These are phyloP conservation scores for Gisinianus flammeolus DNA, from an alignment of 2,888 invertebrate species.

Conservation along the genomic window DNA sequence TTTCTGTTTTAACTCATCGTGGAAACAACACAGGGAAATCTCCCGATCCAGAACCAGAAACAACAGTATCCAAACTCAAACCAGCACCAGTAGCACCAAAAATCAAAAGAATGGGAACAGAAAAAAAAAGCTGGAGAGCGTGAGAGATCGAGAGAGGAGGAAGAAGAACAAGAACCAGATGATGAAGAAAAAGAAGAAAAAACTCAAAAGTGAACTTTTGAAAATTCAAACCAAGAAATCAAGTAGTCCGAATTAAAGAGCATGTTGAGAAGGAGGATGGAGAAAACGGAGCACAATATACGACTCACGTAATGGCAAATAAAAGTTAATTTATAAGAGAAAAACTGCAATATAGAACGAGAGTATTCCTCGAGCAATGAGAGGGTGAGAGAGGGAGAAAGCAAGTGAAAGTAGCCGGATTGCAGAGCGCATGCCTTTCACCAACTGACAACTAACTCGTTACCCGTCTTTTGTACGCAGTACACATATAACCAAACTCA, in stretches of 20 bases:
- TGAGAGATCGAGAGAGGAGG: not conserved
- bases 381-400: not conserved
- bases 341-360: slow-evolving; percentile 13
- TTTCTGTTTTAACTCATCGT: not conserved
- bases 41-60: not conserved
- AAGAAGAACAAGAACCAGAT: not conserved
- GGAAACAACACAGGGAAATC: not conserved
- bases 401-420: not conserved
- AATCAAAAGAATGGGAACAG: not conserved
- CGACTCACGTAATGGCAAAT: slow-evolving; percentile 17
- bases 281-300: slow-evolving; percentile 4
- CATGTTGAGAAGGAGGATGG: slow-evolving; percentile 1
- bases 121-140: not conserved
- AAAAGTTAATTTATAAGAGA: slow-evolving; percentile 16
- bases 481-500: not conserved
- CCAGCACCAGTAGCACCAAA: not conserved
- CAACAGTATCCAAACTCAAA: not conserved
- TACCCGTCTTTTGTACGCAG: not conserved
- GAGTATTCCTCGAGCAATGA: not conserved
- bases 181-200: not conserved
- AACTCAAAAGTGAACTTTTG: not conserved
- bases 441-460: not conserved
- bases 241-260: not conserved
- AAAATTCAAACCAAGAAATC: slow-evolving; percentile 2
- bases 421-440: not conserved